Evolutionary conservation across 2,113 vertebrate species (phyloP), one percentile per base, ranked within the genome.

Genomic region (Prochilodus magdalenae): DNA sequence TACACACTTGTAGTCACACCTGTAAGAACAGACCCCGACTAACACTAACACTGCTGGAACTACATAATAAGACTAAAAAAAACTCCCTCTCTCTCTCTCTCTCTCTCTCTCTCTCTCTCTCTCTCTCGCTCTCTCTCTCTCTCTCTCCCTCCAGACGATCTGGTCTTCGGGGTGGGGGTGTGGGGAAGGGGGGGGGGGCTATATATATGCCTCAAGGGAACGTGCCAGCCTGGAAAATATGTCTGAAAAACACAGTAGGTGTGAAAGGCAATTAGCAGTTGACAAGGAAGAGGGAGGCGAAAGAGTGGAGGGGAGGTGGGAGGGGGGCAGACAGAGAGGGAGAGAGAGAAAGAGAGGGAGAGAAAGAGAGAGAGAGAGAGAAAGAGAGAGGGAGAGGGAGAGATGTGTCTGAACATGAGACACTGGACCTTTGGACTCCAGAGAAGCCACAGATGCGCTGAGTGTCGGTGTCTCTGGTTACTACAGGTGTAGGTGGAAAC

Each of bases 181-280:
- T n/a, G n/a, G n/a, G n/a, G n/a, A n/a, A n/a, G n/a, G n/a, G n/a
- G n/a, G n/a, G n/a, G n/a, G n/a, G n/a, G n/a, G n/a, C n/a, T n/a
- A n/a, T 18, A 27, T 77, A 53, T 36, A 27, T 51, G 77, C 71
- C 89, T 84, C 72, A 33, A 57, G 90, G 89, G 89, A 88, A 65
- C 33, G 47, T 83, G 85, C 57, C 71, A 79, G 62, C 75, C 75
- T 79, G 85, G 76, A 82, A 66, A 82, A 82, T 84, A 26, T 49
- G 73, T 86, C 85, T 30, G 22, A 84, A 85, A 91, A 92, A 90
- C 90, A 89, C 63, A 72, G 77, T 84, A 93, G 88, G 92, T 93
- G 93, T 87, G 91, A 94, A 92, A 93, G 89, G 88, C 91, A 94
- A 93, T 94, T 94, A 94, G 89, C 81, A 67, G 69, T 72, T 47